Evolutionary conservation across 2,888 invertebrate genomes (phyloP).

Genomic region (Mythimna lalbum): DNA sequence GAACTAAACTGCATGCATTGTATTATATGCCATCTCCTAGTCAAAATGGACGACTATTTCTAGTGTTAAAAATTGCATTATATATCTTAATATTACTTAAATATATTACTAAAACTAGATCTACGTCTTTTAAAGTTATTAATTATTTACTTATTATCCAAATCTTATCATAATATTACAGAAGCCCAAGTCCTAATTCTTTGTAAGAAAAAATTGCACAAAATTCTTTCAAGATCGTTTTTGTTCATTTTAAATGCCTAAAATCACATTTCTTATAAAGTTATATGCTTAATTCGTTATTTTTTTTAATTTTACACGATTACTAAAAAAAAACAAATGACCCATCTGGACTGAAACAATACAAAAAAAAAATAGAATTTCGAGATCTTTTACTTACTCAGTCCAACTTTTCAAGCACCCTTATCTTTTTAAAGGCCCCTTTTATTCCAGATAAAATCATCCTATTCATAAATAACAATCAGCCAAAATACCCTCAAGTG

Average conservation of each 20-base stretch:
- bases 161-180: neutral
- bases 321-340: too few species aligned
- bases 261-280: neutral
- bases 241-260: neutral
- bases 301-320: neutral
- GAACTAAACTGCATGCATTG: too few species aligned
- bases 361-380: neutral
- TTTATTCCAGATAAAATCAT: neutral
- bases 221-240: neutral
- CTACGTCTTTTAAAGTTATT: neutral
- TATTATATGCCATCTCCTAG: neutral
- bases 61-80: neutral
- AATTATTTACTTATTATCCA: neutral
- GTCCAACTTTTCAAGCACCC: neutral
- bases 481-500: neutral
- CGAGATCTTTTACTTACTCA: neutral
- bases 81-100: neutral
- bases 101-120: constrained; percentile 1
- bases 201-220: neutral
- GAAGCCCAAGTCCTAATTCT: too few species aligned
- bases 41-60: neutral
- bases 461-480: neutral
- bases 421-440: neutral
- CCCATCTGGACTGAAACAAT: neutral
- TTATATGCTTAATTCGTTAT: neutral